Percentiles rank a stretch among this genome's conserved stretches.
Conservation (phyloP, 1,140 invertebrate genomes). For the Coenobita brevimanus region DNA sequence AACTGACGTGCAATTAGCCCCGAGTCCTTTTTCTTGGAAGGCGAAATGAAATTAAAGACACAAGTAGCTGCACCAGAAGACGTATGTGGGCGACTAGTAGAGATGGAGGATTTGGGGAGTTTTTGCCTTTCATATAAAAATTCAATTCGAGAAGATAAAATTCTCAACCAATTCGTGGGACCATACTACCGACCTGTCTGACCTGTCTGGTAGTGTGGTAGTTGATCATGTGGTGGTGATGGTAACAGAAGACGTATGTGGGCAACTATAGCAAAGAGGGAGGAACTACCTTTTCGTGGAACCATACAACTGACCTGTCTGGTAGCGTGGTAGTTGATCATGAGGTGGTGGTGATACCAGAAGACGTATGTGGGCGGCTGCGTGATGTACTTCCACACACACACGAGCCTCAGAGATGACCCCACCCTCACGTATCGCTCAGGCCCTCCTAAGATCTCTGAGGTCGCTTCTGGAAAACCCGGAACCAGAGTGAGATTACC, state of each 20-base stretch:
- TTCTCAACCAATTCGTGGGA: neutral
- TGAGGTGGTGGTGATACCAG: conserved; percentile 87
- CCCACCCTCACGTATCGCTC: conserved; percentile 72
- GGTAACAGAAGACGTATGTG: conserved; percentile 77
- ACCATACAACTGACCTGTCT: conserved; percentile 66
- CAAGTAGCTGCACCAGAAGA: too few species aligned
- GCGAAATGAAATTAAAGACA: too few species aligned
- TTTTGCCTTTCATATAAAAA: too few species aligned
- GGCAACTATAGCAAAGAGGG: too few species aligned
- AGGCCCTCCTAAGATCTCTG: conserved; percentile 72
- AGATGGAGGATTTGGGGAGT: too few species aligned
- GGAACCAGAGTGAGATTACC: too few species aligned
- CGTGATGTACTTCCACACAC: conserved; percentile 71
- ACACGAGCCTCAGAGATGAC: conserved; percentile 72
- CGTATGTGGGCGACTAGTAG: too few species aligned
- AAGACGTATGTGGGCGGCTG: conserved; percentile 73
- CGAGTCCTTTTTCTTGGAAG: too few species aligned
- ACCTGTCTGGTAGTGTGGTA: conserved; percentile 80
- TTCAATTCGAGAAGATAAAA: too few species aligned
- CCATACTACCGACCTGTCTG: neutral
- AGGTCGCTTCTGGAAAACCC: conserved; percentile 72
- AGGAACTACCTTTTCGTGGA: neutral
- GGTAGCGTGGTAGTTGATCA: conserved; percentile 91
- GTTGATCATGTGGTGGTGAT: conserved; percentile 94
- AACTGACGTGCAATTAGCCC: too few species aligned